A percentile compares a stretch with the other conserved stretches of the same genome.
These are phyloP conservation scores for Lepilemur septentrionalis DNA, from an alignment of 2,797 vertebrate genomes.

Conservation along the genomic window DNA sequence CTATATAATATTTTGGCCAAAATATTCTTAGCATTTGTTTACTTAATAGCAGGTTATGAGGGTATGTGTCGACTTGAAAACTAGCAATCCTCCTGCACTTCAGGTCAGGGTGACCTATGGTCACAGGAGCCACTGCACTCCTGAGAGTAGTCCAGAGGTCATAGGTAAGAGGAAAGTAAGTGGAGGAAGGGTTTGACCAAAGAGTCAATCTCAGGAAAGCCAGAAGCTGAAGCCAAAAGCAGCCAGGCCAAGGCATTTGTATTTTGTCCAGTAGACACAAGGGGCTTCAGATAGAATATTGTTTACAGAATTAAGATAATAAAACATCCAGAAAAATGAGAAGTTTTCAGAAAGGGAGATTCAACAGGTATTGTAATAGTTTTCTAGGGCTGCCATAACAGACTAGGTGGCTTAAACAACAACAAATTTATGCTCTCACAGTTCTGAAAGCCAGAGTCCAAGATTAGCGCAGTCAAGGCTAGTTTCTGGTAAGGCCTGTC, in stretches of 20 bases:
- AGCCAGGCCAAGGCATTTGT: not conserved
- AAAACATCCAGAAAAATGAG: not conserved
- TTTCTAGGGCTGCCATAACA: not conserved
- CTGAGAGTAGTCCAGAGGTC: not conserved
- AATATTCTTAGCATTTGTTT: not conserved
- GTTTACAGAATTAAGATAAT: not conserved
- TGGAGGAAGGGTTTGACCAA: not conserved
- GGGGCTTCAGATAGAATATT: not conserved
- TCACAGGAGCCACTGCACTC: not conserved
- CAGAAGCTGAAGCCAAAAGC: not conserved
- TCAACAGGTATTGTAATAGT: not conserved
- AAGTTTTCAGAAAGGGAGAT: not conserved
- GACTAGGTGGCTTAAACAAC: not conserved
- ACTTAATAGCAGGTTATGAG: not conserved
- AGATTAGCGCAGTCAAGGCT: not conserved
- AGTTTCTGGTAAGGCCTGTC: not conserved
- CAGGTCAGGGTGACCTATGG: not conserved
- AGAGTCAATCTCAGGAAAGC: not conserved
- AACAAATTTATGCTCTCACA: not conserved
- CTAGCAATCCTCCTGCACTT: not conserved
- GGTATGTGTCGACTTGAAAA: not conserved
- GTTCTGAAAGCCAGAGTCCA: not conserved
- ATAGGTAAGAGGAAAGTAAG: rapidly evolving
- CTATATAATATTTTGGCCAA: not conserved
- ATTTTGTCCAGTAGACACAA: not conserved